phyloP scores from a whole-genome alignment of 2,113 vertebrate genomes.

The Calypte anna region DNA sequence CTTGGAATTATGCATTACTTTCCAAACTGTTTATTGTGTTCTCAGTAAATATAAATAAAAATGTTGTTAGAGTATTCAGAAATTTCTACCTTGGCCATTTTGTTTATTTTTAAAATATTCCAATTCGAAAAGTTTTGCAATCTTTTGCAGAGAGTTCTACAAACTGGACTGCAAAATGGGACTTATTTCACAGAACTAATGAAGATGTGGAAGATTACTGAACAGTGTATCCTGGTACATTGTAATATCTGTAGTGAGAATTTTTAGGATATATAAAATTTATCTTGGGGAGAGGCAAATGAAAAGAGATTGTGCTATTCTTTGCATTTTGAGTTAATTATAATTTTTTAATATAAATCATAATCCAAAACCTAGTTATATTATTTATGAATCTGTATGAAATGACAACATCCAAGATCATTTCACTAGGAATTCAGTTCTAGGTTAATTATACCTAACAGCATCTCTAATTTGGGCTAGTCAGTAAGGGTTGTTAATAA shows the following conservation, averaged over 20 bases:
- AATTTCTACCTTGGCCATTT: background rate
- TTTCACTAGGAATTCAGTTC: background rate
- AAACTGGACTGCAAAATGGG: background rate
- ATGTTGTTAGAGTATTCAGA: background rate
- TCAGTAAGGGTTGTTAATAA: slow-evolving; percentile 30
- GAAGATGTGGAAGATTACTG: background rate
- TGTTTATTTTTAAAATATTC: background rate
- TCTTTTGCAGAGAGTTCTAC: background rate
- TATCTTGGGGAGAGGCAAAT: background rate
- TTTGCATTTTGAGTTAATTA: background rate
- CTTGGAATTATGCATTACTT: background rate
- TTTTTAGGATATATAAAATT: background rate
- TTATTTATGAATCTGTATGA: background rate
- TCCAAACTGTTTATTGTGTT: background rate
- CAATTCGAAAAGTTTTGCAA: background rate
- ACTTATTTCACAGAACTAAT: background rate
- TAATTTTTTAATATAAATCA: background rate
- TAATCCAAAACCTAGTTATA: background rate
- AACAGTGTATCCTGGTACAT: background rate
- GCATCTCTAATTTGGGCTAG: background rate
- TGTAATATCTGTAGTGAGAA: background rate
- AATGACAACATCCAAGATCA: background rate
- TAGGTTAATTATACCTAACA: slow-evolving; percentile 12
- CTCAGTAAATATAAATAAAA: background rate
- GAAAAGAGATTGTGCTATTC: background rate